Base-by-base conservation (phyloP, 2,113 vertebrate genomes). In the Hemicordylus capensis region DNA sequence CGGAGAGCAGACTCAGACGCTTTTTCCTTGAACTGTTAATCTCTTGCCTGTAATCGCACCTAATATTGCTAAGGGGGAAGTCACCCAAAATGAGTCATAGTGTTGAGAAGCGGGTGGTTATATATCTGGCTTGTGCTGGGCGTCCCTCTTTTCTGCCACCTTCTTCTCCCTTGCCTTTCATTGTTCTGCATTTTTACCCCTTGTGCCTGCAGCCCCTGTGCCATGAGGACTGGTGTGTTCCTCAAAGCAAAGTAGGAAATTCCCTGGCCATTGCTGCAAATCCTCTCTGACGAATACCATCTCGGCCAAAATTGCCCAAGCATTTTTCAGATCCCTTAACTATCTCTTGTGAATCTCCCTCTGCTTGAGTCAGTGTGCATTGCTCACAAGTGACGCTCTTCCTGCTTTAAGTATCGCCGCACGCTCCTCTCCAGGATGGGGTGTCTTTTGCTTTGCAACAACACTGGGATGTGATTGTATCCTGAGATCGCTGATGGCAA, bases 241-340 rank as follows among this genome's bases (percentile, higher is more conserved):
- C 0, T 0, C 69, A 17, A 20, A 6, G 9, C 56, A n/a, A 24
- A 48, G 17, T 51, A 75, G 92, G 87, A 82, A 86, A 46, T 88
- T 72, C 77, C 78, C n/a, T 3, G 0, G 2, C 56, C 59, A 54
- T 5, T 1, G 28, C 76, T 72, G 56, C n/a, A 5, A 0, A 0
- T 9, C 56, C 37, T 70, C 74, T 63, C 70, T 69, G 80, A 70
- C 79, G 12, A 78, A 81, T 76, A 48, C 48, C 63, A 1, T 56
- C 20, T 63, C 58, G 39, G 70, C 42, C 7, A 3, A 56, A 54
- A 76, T 31, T 44, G 10, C 44, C 24, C 2, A 28, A 6, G 2
- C 17, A 28, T 9, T 54, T 46, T 64, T 64, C 22, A 28, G 19
- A 19, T 37, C 39, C 56, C 14, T 70, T 11, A 44, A 72, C 8